Base-by-base conservation (phyloP, 2,113 vertebrate genomes). In the Fukomys damarensis region DNA sequence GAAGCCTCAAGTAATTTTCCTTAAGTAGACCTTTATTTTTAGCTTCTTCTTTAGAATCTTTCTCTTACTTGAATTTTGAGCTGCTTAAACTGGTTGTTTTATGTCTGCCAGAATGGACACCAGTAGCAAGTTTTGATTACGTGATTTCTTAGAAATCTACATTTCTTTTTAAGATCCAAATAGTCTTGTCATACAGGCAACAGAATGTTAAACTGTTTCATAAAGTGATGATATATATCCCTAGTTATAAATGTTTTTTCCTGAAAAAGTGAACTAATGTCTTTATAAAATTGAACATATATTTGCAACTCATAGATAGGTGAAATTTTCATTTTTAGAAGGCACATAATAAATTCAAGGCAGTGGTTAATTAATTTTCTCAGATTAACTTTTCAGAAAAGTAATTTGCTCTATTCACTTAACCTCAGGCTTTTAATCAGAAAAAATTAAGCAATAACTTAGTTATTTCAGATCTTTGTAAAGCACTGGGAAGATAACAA, bases 241-340 rank as follows among this genome's bases (percentile, higher is more conserved):
- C 89, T 49, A 63, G 49, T 61, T 88, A 85, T 26, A 32, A 85
- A 32, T 70, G 1, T 56, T 87, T 92, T 92, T 61, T 63, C 59
- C 82, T 80, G n/a, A 80, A 81, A 83, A 84, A 58, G 28, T 61
- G 14, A 96, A 49, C 4, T 84, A 63, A 74, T 87, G 10, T 65
- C 12, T 95, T 96, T 63, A 61, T 70, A 74, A 97, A 2, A 56
- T 65, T 90, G 54, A 94, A 52, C n/a, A 68, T 92, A 19, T 52
- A 43, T 91, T 89, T 97, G 17, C 9, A 93, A 43, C 19, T 77
- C 10, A 89, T 13, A 59, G 22, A 22, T 58, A 59, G 10, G 10
- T 89, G 22, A 41, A 38, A 35, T 79, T 96, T 94, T 95, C 41
- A 94, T 79, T 97, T 92, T 96, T 93, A 92, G n/a, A 85, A 83